Evolutionary conservation across 2,888 invertebrate genomes (phyloP).

Genomic region (Papilio gigon): DNA sequence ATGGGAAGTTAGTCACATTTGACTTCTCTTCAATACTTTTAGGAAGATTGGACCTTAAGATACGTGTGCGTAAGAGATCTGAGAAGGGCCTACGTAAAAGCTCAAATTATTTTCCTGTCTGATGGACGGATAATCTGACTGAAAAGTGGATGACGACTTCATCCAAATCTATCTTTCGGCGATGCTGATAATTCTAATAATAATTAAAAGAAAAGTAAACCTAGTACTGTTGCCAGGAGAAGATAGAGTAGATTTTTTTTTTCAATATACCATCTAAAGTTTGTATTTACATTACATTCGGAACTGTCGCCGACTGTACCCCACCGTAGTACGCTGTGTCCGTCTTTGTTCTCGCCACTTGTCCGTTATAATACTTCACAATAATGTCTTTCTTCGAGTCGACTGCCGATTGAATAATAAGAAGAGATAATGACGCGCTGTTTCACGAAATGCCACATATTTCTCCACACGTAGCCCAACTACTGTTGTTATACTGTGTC

Average conservation of each 20-base stretch:
- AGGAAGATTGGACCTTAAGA: too few species aligned
- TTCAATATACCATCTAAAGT: too few species aligned
- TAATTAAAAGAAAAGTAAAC: too few species aligned
- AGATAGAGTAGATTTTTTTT: too few species aligned
- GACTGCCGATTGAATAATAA: slow-evolving; percentile 40
- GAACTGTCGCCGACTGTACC: slow-evolving; percentile 49
- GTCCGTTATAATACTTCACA: slow-evolving; percentile 41
- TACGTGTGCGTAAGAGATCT: too few species aligned
- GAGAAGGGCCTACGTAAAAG: too few species aligned
- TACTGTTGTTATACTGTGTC: not conserved
- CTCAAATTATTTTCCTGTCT: too few species aligned
- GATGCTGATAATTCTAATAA: too few species aligned
- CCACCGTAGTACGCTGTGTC: slow-evolving; percentile 41
- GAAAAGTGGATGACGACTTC: not conserved
- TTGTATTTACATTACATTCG: slow-evolving; percentile 46
- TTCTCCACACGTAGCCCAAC: slow-evolving; percentile 23
- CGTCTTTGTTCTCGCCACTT: slow-evolving; percentile 52
- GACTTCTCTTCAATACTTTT: too few species aligned
- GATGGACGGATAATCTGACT: too few species aligned
- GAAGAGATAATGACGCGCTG: slow-evolving; percentile 35
- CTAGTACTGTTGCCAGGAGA: too few species aligned
- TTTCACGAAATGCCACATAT: slow-evolving; percentile 32
- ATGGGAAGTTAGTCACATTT: not conserved
- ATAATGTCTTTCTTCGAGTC: slow-evolving; percentile 35
- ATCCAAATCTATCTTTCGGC: too few species aligned